Evolutionary conservation across 1,140 invertebrate species (phyloP), one percentile per base, ranked within the genome.

Genomic region (Aphaenogaster rudis): DNA sequence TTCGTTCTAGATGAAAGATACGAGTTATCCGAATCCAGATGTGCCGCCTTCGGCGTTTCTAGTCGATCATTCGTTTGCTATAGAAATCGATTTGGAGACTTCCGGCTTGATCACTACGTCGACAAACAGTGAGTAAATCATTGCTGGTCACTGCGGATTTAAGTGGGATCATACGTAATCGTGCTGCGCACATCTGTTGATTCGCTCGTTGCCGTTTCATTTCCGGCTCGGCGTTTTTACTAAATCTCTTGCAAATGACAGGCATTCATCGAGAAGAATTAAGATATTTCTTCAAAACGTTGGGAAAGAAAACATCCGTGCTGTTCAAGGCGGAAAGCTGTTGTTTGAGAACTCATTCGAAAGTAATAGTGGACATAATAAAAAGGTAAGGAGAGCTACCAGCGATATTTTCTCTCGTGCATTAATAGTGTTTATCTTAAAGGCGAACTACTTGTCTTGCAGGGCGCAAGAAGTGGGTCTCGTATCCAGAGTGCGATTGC

Each of bases 391-490:
- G 91, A 15, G 64, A 3, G 9, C 6, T 39, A 71, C 0, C 17
- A 21, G 54, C 17, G 28, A 33, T 21, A 84, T 72, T 66, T 86
- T 79, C 76, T 89, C 86, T 80, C 39, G 39, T 33, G 9, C 33
- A 42, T 42, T n/a, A 17, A 36, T 15, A 3, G 9, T 0, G 2
- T 45, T 72, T 28, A 21, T 28, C 6, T 74, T 84, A 63, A 74
- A 74, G 1, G 1, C 8, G 39, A 39, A 50, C 6, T 45, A 5
- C 9, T 61, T 39, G 45, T 92, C 77, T 95, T 94, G 66, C 86
- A 97, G 97, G 92, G 96, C 97, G 86, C 96, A 96, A 87, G 97
- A 97, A 93, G 96, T 97, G 91, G 97, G 97, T 86, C 96, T 97
- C 61, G 94, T 97, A 59, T 96, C 97, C 15, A 96, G 97, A 88